Evolutionary conservation across 1,140 invertebrate genomes (phyloP).

Genomic region (Lordiphosa collinella): DNA sequence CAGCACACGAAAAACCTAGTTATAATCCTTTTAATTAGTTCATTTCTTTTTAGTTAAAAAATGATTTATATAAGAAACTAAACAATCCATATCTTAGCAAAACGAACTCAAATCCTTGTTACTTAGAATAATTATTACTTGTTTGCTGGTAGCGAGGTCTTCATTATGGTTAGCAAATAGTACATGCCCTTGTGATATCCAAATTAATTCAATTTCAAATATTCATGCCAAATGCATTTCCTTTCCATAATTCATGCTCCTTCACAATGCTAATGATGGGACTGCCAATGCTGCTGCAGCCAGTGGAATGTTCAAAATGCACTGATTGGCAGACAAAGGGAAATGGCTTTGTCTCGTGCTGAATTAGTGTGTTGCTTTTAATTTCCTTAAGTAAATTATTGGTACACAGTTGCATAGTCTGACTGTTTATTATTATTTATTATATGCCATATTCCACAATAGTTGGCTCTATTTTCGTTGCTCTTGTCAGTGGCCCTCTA

Average conservation of each 20-base stretch:
- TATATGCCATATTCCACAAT: constrained; percentile 1
- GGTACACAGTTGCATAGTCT: constrained; percentile 16
- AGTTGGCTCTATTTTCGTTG: neutral
- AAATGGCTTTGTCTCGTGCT: constrained; percentile 9
- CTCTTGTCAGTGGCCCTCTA: constrained; percentile 6
- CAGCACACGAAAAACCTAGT: too few species aligned
- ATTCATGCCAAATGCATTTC: neutral
- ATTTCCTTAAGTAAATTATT: constrained; percentile 11
- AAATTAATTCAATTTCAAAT: neutral
- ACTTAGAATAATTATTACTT: too few species aligned
- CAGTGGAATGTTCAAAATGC: neutral
- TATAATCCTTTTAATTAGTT: too few species aligned
- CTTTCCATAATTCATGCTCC: constrained; percentile 19
- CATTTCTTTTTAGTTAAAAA: too few species aligned
- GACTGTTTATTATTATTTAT: constrained; percentile 6
- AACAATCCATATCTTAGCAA: too few species aligned
- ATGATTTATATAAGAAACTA: too few species aligned
- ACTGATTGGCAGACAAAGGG: neutral
- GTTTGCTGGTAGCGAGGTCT: too few species aligned
- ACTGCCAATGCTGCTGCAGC: neutral
- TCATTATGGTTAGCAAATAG: too few species aligned
- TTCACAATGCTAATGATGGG: constrained; percentile 11
- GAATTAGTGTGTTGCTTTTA: neutral
- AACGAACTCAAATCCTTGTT: too few species aligned
- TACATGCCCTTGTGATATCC: too few species aligned